Base-by-base conservation (phyloP, 2,113 vertebrate species). In the Callionymus lyra region DNA sequence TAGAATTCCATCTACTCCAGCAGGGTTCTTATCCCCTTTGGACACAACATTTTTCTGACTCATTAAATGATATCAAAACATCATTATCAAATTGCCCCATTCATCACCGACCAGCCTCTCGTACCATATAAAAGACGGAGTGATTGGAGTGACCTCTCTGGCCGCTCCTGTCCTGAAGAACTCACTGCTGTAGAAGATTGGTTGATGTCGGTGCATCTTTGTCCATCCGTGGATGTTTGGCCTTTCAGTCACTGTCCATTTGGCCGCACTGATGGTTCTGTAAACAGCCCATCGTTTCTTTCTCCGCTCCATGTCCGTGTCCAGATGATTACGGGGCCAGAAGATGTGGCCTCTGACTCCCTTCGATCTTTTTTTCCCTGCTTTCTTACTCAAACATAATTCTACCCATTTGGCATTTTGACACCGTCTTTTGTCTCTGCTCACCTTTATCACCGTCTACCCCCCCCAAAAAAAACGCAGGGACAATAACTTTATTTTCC, bases 221-320 rank as follows among this genome's bases (percentile, higher is more conserved):
- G 70, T 79, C 66, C 65, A 74, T 65, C 60, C 56, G 12, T 37
- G 41, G 41, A 49, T 42, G 43, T 31, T 50, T 79, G 77, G 82
- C 82, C 79, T 53, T 41, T 32, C 58, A 79, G 73, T 81, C 72
- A 81, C 60, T 71, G 76, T 82, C 75, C 70, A 83, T 82, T 85
- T 82, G 76, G 59, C 72, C 71, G 45, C 62, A 35, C 59, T 74
- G 81, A 81, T 81, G 68, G 72, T 80, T 81, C 82, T 81, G 77
- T 82, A 85, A 82, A 82, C 74, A 68, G 35, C 35, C 41, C 16
- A 34, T 38, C 51, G 63, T 61, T 43, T 42, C 51, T 50, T 42
- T 41, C 34, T 56, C 45, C 56, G n/a, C n/a, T n/a, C n/a, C n/a
- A n/a, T 47, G 53, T 46, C 49, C 45, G 49, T 71, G 68, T 70